Conservation (phyloP, 1,140 invertebrate species). For the Apis florea region DNA sequence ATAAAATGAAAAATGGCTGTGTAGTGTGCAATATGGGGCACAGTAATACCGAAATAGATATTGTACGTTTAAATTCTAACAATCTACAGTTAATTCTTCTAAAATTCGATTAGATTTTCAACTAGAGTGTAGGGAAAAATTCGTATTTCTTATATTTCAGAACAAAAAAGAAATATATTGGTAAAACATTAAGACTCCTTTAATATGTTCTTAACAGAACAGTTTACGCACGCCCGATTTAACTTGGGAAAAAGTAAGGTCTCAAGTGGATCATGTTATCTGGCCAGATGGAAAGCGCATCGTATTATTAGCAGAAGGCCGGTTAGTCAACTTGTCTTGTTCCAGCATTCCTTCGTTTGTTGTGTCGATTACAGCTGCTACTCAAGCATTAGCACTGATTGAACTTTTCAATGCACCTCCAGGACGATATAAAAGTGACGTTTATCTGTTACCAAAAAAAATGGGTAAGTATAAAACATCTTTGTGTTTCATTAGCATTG, state of each 20-base stretch:
- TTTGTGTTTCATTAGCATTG: background rate
- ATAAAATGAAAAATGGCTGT: constrained; percentile 98
- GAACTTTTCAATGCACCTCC: constrained; percentile 97
- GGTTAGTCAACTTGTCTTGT: constrained; percentile 97
- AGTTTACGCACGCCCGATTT: constrained; percentile 95
- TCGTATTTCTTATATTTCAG: constrained; percentile 54
- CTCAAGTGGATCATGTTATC: constrained; percentile 98
- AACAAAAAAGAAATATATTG: constrained; percentile 45
- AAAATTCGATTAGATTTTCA: constrained; percentile 36
- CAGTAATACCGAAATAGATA: constrained; percentile 98
- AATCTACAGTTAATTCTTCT: constrained; percentile 14
- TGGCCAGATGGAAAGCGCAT: constrained; percentile 96
- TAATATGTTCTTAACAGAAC: constrained; percentile 84
- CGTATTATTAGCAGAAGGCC: constrained; percentile 96
- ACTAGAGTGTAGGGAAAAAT: constrained; percentile 36
- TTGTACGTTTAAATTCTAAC: constrained; percentile 83
- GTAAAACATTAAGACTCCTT: constrained; percentile 59
- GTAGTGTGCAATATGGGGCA: constrained; percentile 99
- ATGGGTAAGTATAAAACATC: constrained; percentile 87
- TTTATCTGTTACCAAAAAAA: constrained; percentile 98
- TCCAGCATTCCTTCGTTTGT: constrained; percentile 99
- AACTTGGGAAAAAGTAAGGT: constrained; percentile 98
- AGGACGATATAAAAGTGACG: constrained; percentile 96
- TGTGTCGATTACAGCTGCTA: constrained; percentile 96
- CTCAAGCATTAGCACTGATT: constrained; percentile 96